Conservation (phyloP, 1,140 invertebrate genomes). For the Heliconius hermathena region DNA sequence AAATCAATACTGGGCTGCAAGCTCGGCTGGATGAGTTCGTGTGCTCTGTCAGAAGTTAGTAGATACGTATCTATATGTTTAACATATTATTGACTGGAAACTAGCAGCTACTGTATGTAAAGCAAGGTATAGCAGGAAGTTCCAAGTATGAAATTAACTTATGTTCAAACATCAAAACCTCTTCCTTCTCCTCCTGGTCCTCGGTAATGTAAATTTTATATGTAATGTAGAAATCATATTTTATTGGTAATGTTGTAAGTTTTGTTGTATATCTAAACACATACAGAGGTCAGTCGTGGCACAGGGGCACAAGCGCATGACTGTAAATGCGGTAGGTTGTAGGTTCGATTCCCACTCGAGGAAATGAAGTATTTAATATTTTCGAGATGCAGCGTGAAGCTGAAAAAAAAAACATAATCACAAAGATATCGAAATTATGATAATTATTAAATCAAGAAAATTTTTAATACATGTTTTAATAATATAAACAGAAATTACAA, state of each 20-base stretch:
- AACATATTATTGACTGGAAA: background rate
- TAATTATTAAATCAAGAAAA: too few relatives aligned
- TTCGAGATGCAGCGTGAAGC: too few relatives aligned
- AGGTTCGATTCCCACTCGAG: too few relatives aligned
- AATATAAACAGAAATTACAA: background rate
- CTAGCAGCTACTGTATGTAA: background rate
- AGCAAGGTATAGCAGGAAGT: background rate
- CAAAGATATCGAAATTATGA: too few relatives aligned
- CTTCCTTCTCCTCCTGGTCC: background rate
- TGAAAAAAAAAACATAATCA: too few relatives aligned
- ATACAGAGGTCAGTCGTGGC: too few relatives aligned
- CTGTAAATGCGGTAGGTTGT: too few relatives aligned
- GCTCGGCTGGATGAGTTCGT: slow-evolving; percentile 15
- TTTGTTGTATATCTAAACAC: too few relatives aligned
- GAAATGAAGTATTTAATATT: too few relatives aligned
- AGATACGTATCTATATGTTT: background rate
- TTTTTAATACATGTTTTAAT: background rate
- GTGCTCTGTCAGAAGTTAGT: slow-evolving; percentile 11
- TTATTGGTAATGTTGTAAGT: too few relatives aligned
- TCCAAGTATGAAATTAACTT: background rate
- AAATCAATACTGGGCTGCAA: slow-evolving; percentile 53
- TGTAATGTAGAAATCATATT: too few relatives aligned
- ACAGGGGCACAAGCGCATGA: too few relatives aligned
- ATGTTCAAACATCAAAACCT: background rate
- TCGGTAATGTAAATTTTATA: background rate